Base-by-base conservation (phyloP, 2,797 vertebrate species). In the Amblyopsis hoosieri region DNA sequence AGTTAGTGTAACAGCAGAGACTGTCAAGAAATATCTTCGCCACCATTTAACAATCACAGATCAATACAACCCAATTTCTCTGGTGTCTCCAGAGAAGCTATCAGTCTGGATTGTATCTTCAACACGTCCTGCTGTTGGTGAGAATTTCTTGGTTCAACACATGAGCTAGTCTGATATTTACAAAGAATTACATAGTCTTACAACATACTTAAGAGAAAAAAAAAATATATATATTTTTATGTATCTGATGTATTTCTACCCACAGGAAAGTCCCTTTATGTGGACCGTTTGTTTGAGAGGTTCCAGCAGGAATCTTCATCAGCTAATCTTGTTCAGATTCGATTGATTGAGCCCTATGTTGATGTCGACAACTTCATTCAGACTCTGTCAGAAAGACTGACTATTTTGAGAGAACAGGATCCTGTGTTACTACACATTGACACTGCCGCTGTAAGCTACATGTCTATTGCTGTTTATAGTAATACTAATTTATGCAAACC, bases 61-160 rank as follows among this genome's bases (percentile, higher is more conserved):
- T 0, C 45, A 57, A 3, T 62, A 54, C 1, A 47, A 47, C 14
- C 52, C 66, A 1, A 71, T 76, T 0, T 62, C 63, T 1, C 33
- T 9, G 37, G 75, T 85, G 42, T 93, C 91, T 62, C 88, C 89
- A 23, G 62, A 68, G 8, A 71, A 69, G 4, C 86, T 92, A 49
- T 92, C 91, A 0, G 78, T 92, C 46, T 92, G 91, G 90, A 70
- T 92, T 11, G 83, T 94, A 60, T 89, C 90, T 3, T 94, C 92
- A 1, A 48, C 54, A 33, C 86, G 85, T 12, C 88, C 93, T 12
- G 89, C 93, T 75, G 92, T 94, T 60, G 93, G 93, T 94, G 72
- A 81, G 91, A 42, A 31, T n/a, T 52, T 58, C 3, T 19, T 15
- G 46, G 1, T 47, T 31, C 45, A 17, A 19, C 14, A 13, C 5